phyloP scores from a whole-genome alignment of 2,113 vertebrate genomes.

The Ciconia stormi region DNA sequence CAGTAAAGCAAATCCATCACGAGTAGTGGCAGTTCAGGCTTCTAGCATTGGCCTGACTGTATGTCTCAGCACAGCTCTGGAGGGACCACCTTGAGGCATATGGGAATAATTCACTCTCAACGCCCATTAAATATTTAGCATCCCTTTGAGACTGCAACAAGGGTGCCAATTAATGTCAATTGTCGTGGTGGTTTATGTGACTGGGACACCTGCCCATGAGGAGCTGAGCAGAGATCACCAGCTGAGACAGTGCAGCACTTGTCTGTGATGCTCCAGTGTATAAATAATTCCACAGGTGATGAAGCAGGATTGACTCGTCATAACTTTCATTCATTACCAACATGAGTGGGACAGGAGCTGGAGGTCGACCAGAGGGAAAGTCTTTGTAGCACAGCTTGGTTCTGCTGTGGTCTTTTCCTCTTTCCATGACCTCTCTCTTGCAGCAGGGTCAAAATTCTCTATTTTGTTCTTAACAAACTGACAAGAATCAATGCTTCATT shows the following conservation, averaged over 20 bases:
- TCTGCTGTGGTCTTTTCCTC: background rate
- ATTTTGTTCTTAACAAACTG: background rate
- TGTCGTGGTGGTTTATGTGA: background rate
- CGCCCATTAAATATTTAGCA: conserved; percentile 51
- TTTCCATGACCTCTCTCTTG: background rate
- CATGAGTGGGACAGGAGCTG: background rate
- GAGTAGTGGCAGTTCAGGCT: background rate
- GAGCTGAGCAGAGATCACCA: background rate
- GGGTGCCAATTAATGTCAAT: conserved; percentile 51
- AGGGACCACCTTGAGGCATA: background rate
- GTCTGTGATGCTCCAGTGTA: background rate
- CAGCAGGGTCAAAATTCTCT: background rate
- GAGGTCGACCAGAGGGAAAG: fast-evolving
- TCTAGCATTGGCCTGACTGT: background rate
- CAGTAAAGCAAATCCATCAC: background rate
- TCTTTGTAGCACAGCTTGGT: background rate
- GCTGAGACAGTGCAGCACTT: background rate
- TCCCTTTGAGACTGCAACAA: background rate
- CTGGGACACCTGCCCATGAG: background rate
- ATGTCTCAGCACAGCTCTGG: background rate
- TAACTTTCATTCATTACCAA: background rate
- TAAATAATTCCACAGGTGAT: background rate
- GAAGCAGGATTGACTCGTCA: background rate
- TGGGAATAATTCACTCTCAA: conserved; percentile 42
- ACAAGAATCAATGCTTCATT: background rate